These are phyloP conservation scores for Natator depressus DNA, from an alignment of 2,113 vertebrate genomes.

Conservation along the genomic window DNA sequence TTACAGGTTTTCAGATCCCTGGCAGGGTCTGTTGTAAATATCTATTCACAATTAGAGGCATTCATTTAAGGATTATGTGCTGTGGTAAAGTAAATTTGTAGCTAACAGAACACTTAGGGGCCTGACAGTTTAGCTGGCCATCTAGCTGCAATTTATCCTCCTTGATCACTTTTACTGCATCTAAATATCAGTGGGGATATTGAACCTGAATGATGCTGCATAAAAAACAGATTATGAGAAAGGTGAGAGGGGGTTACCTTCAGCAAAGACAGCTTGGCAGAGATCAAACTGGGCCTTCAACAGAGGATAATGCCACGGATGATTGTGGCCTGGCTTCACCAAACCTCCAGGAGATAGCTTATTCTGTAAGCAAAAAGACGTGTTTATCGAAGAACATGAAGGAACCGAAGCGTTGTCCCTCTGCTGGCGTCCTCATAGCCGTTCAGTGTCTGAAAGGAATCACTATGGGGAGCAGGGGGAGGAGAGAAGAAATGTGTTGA, in stretches of 20 bases:
- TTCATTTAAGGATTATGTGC: constrained; percentile 65
- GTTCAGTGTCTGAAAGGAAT: neutral
- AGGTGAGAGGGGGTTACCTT: constrained; percentile 34
- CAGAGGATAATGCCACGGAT: neutral
- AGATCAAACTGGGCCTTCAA: neutral
- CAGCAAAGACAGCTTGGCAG: constrained; percentile 16
- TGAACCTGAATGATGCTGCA: constrained; percentile 21
- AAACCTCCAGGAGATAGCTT: constrained; percentile 25
- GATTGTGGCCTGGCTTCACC: constrained; percentile 64
- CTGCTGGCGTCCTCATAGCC: neutral
- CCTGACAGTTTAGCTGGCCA: constrained; percentile 42
- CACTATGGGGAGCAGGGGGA: neutral
- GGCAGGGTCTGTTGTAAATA: constrained; percentile 65
- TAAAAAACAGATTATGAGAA: constrained; percentile 57
- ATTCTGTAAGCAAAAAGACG: neutral
- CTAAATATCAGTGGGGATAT: constrained; percentile 11
- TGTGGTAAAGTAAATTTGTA: constrained; percentile 62
- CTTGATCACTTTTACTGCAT: constrained; percentile 52
- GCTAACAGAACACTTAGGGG: constrained; percentile 58
- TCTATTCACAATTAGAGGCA: constrained; percentile 66
- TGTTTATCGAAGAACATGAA: neutral
- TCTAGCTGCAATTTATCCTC: constrained; percentile 21
- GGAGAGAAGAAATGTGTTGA: neutral
- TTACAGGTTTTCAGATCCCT: constrained; percentile 51
- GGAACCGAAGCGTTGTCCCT: neutral